A percentile compares a stretch with the other conserved stretches of the same genome.
phyloP scores from a whole-genome alignment of 2,797 vertebrate species.

The Typhlichthys eigenmanni region DNA sequence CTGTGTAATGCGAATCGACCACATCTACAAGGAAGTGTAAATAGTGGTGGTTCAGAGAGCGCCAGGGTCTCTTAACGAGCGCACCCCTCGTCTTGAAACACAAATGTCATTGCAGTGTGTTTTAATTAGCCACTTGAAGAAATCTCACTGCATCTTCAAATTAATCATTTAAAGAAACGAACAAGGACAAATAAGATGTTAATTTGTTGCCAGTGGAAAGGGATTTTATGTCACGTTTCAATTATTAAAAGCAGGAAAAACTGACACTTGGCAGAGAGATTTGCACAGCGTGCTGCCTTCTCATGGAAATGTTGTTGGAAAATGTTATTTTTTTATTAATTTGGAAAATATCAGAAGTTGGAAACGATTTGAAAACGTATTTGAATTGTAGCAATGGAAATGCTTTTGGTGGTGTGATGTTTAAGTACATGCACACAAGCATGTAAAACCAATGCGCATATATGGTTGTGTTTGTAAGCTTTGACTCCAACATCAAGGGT shows the following conservation, averaged over 20 bases:
- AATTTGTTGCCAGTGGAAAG: conserved; percentile 22
- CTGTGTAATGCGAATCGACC: conserved; percentile 34
- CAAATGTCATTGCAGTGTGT: conserved; percentile 46
- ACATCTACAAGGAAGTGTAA: conserved; percentile 44
- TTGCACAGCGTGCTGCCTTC: conserved; percentile 10
- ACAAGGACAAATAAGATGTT: conserved; percentile 44
- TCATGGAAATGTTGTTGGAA: conserved; percentile 25
- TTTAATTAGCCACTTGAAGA: conserved; percentile 53
- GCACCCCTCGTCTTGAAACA: conserved; percentile 23
- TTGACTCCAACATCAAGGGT: too few species aligned
- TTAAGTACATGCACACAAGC: background rate
- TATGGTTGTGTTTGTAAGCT: too few species aligned
- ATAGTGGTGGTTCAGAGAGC: conserved; percentile 33
- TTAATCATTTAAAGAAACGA: conserved; percentile 52
- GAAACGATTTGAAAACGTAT: conserved; percentile 51
- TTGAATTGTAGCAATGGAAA: conserved; percentile 32
- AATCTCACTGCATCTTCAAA: conserved; percentile 48
- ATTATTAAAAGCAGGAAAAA: conserved; percentile 40
- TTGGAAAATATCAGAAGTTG: conserved; percentile 30
- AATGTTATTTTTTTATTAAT: conserved; percentile 32
- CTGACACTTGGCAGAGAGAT: conserved; percentile 7
- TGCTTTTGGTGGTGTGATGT: background rate
- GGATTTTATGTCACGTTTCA: conserved; percentile 30
- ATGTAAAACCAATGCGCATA: too few species aligned
- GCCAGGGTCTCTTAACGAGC: conserved; percentile 42